These are phyloP conservation scores for Helostoma temminkii DNA, from an alignment of 2,797 vertebrate species.

Conservation along the genomic window DNA sequence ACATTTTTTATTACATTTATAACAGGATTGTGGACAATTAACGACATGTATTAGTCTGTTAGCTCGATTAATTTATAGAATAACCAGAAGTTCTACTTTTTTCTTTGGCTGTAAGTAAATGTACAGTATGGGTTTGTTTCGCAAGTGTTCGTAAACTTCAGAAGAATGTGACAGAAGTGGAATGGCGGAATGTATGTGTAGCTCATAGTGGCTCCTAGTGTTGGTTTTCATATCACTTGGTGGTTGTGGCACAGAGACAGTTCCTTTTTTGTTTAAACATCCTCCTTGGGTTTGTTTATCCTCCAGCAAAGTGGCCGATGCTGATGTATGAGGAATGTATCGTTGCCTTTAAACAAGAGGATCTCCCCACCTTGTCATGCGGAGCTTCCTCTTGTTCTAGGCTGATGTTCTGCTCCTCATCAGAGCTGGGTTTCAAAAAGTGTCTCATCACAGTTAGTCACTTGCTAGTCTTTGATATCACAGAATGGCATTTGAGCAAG, in stretches of 20 bases:
- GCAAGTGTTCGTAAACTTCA: constrained; percentile 52
- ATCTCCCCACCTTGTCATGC: constrained; percentile 33
- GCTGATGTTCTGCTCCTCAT: constrained; percentile 55
- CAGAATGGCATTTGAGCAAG: constrained; percentile 48
- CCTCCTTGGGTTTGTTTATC: constrained; percentile 30
- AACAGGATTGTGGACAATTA: constrained; percentile 48
- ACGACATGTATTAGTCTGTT: constrained; percentile 32
- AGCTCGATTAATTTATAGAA: constrained; percentile 41
- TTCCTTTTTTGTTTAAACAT: constrained; percentile 40
- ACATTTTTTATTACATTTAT: constrained; percentile 15
- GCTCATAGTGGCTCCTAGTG: constrained; percentile 35
- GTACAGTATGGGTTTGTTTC: constrained; percentile 39
- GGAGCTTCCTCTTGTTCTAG: constrained; percentile 47
- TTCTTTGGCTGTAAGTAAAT: constrained; percentile 37
- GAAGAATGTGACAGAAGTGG: constrained; percentile 50
- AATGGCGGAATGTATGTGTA: constrained; percentile 40
- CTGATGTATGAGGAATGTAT: constrained; percentile 20
- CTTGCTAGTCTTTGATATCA: constrained; percentile 60
- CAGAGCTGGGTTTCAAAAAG: constrained; percentile 62
- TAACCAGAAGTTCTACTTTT: constrained; percentile 48
- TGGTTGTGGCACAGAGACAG: constrained; percentile 32
- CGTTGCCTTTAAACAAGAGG: constrained; percentile 49
- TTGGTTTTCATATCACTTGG: constrained; percentile 49
- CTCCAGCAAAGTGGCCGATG: constrained; percentile 46
- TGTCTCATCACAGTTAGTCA: constrained; percentile 56